phyloP scores from a whole-genome alignment of 2,113 vertebrate species.

The Garra rufa region DNA sequence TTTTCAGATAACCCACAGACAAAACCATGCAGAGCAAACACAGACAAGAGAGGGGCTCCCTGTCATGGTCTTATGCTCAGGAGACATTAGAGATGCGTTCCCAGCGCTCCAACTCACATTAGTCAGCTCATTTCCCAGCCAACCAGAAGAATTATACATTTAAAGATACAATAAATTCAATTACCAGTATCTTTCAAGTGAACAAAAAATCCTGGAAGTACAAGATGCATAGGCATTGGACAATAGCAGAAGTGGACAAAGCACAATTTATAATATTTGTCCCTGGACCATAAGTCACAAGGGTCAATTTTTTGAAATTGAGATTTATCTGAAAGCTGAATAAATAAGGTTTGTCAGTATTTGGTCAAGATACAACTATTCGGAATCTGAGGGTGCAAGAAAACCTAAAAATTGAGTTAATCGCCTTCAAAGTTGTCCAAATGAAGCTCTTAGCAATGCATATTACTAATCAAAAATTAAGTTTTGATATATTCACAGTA shows the following conservation, averaged over 20 bases:
- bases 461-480: too few relatives aligned
- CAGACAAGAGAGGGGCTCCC: conserved; percentile 71
- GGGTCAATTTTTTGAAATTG: too few relatives aligned
- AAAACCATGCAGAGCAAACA: conserved; percentile 77
- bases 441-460: too few relatives aligned
- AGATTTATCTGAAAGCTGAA: too few relatives aligned
- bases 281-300: too few relatives aligned
- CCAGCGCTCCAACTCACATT: conserved; percentile 60
- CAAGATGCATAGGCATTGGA: background rate
- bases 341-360: too few relatives aligned
- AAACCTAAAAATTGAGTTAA: too few relatives aligned
- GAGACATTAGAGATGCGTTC: conserved; percentile 54
- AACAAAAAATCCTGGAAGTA: background rate
- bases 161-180: background rate
- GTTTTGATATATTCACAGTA: too few relatives aligned
- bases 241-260: background rate
- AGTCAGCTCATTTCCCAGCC: conserved; percentile 17
- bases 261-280: too few relatives aligned
- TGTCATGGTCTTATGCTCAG: conserved; percentile 64
- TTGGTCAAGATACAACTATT: too few relatives aligned
- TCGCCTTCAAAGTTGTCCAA: too few relatives aligned
- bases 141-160: background rate
- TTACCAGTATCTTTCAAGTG: background rate
- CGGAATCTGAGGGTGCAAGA: too few relatives aligned
- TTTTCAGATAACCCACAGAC: conserved; percentile 75